Percentiles rank a stretch among this genome's conserved stretches.
Evolutionary conservation across 2,888 invertebrate species (phyloP).

Genomic region (Drosophila nr. medialis): DNA sequence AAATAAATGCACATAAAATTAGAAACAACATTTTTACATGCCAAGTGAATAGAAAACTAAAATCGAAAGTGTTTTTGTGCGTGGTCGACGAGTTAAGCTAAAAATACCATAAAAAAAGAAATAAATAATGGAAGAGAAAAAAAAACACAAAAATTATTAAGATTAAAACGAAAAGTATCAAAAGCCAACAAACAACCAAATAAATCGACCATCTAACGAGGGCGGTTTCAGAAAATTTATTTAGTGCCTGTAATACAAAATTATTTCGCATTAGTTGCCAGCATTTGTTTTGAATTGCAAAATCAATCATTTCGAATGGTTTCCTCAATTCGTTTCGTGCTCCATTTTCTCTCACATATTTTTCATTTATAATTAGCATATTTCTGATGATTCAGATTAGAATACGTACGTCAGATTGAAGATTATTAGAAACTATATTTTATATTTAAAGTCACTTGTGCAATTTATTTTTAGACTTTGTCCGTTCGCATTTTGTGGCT

Average conservation of each 20-base stretch:
- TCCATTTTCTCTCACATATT: not conserved
- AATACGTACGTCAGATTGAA: slow-evolving; percentile 22
- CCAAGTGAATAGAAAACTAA: slow-evolving; percentile 33
- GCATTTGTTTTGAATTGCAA: not conserved
- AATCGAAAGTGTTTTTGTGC: slow-evolving; percentile 73
- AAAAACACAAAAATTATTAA: slow-evolving; percentile 22
- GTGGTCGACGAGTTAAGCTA: slow-evolving; percentile 56
- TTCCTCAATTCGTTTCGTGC: not conserved
- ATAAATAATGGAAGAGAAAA: slow-evolving; percentile 11
- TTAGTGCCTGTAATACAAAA: not conserved
- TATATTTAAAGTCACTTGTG: slow-evolving; percentile 5
- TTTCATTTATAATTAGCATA: not conserved
- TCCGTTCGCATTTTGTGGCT: slow-evolving; percentile 4
- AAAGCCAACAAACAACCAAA: slow-evolving; percentile 30
- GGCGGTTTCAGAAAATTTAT: slow-evolving; percentile 27
- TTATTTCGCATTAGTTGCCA: not conserved
- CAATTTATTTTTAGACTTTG: slow-evolving; percentile 34
- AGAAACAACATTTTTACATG: slow-evolving; percentile 67
- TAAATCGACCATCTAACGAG: slow-evolving; percentile 45
- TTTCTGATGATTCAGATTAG: slow-evolving; percentile 38
- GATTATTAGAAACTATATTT: slow-evolving; percentile 26
- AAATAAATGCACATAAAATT: slow-evolving; percentile 75
- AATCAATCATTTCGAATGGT: not conserved
- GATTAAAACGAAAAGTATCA: slow-evolving; percentile 21
- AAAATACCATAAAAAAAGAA: slow-evolving; percentile 50